Evolutionary conservation across 2,113 vertebrate species (phyloP), one percentile per base, ranked within the genome.

Genomic region (Mobula birostris): DNA sequence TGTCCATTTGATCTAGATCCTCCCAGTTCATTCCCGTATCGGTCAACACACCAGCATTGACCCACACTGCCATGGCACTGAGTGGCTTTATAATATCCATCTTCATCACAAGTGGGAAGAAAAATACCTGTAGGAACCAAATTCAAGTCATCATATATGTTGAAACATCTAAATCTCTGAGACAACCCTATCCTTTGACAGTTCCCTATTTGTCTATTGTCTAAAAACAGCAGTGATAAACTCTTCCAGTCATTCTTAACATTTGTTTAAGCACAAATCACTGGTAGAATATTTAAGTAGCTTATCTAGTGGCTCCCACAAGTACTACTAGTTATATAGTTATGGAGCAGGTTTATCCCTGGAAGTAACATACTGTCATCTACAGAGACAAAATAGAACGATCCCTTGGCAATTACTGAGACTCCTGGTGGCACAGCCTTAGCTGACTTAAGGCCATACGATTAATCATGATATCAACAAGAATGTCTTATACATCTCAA

Each of bases 31-130:
- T 99, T 99, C 87, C 99, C 99, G 0, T 98, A 99, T 96, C 97
- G 98, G 96, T 99, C 99, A 74, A 98, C 98, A 95, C 99, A 99
- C 99, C 98, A 99, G 95, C 99, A 99, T 95, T 98, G 98, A 7
- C 98, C 98, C 0, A 96, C 94, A 94, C 97, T 97, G 82, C 98
- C 97, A 63, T 98, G 98, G 94, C 99, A 99, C 95, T 99, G 99
- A 5, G 97, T 98, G 90, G 98, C 96, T 95, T 98, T 98, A 95
- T 98, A 99, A 95, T 98, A 99, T 1, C 99, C 98, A 21, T 99
- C 98, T 95, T 98, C 98, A 95, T 99, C 98, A 96, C 99, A 99
- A 29, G 97, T 96, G 4, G 98, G 99, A 72, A 98, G 95, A 95
- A 98, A 98, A 94, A 98, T 97, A 56, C 98, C 98, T 99, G 94